Percentiles rank a stretch among this genome's conserved stretches.
Conservation (phyloP, 2,113 vertebrate genomes). For the Pseudolaguvia tuberculata region DNA sequence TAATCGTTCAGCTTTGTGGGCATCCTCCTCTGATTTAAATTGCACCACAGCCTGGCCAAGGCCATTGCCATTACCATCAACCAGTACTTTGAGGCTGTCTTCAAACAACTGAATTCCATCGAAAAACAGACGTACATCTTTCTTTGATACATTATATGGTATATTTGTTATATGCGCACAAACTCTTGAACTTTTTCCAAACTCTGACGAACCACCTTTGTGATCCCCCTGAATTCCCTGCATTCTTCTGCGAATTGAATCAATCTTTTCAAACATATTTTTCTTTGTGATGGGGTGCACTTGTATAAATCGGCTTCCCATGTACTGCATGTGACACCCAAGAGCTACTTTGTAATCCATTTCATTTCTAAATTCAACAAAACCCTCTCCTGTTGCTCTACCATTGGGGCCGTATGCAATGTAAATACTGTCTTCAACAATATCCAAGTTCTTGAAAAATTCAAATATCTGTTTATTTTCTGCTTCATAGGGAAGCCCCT, state of each 20-base stretch:
- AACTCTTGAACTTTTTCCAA: conserved; percentile 71
- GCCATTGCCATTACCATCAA: conserved; percentile 87
- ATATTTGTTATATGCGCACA: conserved; percentile 96
- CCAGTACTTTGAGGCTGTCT: conserved; percentile 85
- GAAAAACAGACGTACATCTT: conserved; percentile 88
- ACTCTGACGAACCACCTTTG: conserved; percentile 76
- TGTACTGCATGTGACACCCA: conserved; percentile 95
- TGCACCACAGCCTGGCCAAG: conserved; percentile 94
- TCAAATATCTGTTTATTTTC: conserved; percentile 96
- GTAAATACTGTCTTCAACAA: conserved; percentile 94
- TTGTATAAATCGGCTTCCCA: conserved; percentile 96
- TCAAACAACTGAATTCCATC: conserved; percentile 90
- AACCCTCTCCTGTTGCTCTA: conserved; percentile 94
- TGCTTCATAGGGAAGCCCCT: conserved; percentile 94
- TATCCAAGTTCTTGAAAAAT: conserved; percentile 93
- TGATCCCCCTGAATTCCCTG: conserved; percentile 80
- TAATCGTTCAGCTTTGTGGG: conserved; percentile 87
- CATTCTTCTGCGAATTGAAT: conserved; percentile 84
- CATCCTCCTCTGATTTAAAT: conserved; percentile 90
- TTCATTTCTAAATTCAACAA: conserved; percentile 92
- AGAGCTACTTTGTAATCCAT: conserved; percentile 89
- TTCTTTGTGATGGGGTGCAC: conserved; percentile 94
- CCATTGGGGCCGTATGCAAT: conserved; percentile 95
- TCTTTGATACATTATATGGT: conserved; percentile 91
- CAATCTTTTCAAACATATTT: conserved; percentile 96